These are phyloP conservation scores for Microcebus jonahi DNA, from an alignment of 2,113 vertebrate genomes.

Conservation along the genomic window DNA sequence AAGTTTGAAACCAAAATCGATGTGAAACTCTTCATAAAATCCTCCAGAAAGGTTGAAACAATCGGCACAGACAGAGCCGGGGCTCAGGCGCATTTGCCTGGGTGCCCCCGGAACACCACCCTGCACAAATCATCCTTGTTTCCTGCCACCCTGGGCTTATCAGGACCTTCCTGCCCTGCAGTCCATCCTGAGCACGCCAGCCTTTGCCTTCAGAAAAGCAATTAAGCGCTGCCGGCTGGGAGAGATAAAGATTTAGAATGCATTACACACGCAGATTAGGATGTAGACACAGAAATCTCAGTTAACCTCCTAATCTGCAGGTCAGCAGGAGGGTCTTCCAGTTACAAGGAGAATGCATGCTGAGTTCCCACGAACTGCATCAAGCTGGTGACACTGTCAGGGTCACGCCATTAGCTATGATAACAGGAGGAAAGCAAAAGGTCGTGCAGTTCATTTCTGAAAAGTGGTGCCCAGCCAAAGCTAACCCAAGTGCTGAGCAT, in stretches of 20 bases:
- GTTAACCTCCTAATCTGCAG: conserved; percentile 58
- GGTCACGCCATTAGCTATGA: not conserved
- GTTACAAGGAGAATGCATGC: not conserved
- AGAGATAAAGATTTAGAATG: not conserved
- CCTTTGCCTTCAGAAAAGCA: not conserved
- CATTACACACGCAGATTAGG: not conserved
- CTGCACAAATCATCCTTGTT: not conserved
- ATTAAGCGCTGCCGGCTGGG: not conserved
- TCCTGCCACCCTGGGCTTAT: not conserved
- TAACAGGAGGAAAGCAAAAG: not conserved
- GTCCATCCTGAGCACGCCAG: not conserved
- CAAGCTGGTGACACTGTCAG: not conserved
- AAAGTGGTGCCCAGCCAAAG: not conserved
- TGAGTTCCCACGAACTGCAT: not conserved
- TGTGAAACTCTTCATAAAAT: not conserved
- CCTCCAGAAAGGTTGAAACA: not conserved
- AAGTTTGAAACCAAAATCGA: not conserved
- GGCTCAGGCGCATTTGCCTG: not conserved
- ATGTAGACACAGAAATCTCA: conserved; percentile 52
- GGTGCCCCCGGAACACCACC: rapidly evolving
- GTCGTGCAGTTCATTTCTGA: not conserved
- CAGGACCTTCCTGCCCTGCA: not conserved
- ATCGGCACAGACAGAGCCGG: not conserved
- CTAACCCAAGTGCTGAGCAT: rapidly evolving
- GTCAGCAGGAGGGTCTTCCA: not conserved